Evolutionary conservation across 2,113 vertebrate genomes (phyloP), one percentile per base, ranked within the genome.

Genomic region (Rhinogobius similis): DNA sequence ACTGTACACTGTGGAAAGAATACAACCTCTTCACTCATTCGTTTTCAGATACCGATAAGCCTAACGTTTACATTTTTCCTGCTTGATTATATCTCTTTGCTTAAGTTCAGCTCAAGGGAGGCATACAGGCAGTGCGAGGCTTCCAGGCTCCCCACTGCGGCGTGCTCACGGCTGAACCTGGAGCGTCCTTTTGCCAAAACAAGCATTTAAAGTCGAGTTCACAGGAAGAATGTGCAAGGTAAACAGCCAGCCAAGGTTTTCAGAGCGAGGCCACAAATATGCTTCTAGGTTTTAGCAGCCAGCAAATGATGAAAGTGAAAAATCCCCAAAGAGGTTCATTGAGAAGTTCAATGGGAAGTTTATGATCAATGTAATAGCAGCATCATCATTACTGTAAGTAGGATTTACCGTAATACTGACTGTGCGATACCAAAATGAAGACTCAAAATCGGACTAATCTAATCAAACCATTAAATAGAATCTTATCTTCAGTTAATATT

Each of bases 1-100:
- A 98, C 96, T 0, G 96, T 98, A 85, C 97, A 99, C 97, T 99
- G 89, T 43, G 24, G 70, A 71, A 46, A 85, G 24, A 29, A 71
- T 20, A 75, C 26, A 56, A 27, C 44, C n/a, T 16, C 69, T 23
- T 70, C 0, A 18, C 23, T 48, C 24, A 10, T 43, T 56, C 5
- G 38, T 24, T 23, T 13, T 36, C 32, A 21, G 4, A 53, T 13
- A 50, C 6, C 64, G 23, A 39, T n/a, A 61, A 62, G 10, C 43
- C 12, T 50, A 56, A 61, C 3, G 26, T 67, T 48, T 67, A 32
- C 24, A 62, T 39, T 21, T 56, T 27, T 6, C 65, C 50, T 61
- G 36, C 72, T 21, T 50, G 52, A 69, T 69, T 48, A 55, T 9
- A 24, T 75, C 50, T 38, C n/a, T 62, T 62, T 72, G 43, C 43